Conservation (phyloP, 2,797 vertebrate species). For the Takifugu ocellatus region DNA sequence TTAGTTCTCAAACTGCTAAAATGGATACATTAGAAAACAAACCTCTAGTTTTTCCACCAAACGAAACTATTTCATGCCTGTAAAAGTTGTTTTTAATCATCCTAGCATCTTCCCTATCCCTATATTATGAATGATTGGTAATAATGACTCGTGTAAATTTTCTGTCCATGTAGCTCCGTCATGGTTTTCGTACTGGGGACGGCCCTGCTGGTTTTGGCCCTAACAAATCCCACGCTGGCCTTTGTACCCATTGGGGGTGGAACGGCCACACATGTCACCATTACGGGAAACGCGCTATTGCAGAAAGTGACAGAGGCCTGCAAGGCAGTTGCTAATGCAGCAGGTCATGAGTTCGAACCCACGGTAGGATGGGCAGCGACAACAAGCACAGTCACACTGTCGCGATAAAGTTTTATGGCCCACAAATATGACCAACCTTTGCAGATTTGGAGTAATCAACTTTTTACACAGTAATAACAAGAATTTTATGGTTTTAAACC, state of each 20-base stretch:
- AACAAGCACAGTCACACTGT: not conserved
- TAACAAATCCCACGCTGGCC: slow-evolving; percentile 36
- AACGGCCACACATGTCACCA: slow-evolving; percentile 60
- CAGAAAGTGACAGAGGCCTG: slow-evolving; percentile 66
- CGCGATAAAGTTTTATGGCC: too few species aligned
- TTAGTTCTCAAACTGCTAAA: too few species aligned
- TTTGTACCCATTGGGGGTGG: slow-evolving; percentile 58
- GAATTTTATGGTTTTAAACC: not conserved
- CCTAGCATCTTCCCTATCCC: too few species aligned
- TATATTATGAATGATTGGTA: not conserved
- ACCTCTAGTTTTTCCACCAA: not conserved
- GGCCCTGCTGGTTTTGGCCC: slow-evolving; percentile 33
- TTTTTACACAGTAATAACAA: too few species aligned
- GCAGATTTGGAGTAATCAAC: too few species aligned
- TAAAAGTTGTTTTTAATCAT: not conserved
- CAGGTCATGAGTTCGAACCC: slow-evolving; percentile 62
- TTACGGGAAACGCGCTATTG: slow-evolving; percentile 61
- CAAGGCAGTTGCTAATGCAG: slow-evolving; percentile 47
- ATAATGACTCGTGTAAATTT: not conserved
- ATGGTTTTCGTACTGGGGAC: slow-evolving; percentile 36
- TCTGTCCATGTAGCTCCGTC: slow-evolving; percentile 20
- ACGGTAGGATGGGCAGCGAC: slow-evolving; percentile 50
- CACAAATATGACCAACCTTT: too few species aligned
- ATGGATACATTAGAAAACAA: not conserved
- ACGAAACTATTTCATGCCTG: too few species aligned